Evolutionary conservation across 2,888 invertebrate genomes (phyloP), one percentile per base, ranked within the genome.

Genomic region (Pammene fasciana): DNA sequence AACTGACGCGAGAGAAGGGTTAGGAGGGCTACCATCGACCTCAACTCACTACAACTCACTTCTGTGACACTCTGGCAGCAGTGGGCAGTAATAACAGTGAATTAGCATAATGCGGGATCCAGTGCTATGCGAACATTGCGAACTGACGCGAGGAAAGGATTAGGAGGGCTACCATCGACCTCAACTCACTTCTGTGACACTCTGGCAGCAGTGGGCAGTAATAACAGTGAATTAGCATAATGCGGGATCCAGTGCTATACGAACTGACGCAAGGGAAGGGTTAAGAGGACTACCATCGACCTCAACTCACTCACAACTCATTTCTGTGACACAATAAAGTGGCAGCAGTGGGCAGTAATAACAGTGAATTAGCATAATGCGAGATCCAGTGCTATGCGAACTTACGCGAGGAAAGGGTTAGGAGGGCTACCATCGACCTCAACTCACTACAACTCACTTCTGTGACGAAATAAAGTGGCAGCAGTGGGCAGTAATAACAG

Each of bases 311-410:
- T 26, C 26, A 26, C 26, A 26, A 26, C 26, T 9, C 38, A 38
- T 6, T 7, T 43, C 16, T 43, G 62, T 50, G 59, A 52, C 34
- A 52, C 46, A 41, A 38, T 38, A n/a, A n/a, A n/a, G n/a, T n/a
- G n/a, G n/a, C n/a, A n/a, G n/a, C n/a, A n/a, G n/a, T n/a, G 48
- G 41, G 52, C 14, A 68, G 64, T 68, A 68, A 68, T 65, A 70
- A 60, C 52, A 60, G 52, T 14, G 55, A 38, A 70, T 70, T 65
- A 70, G 60, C 70, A 70, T 70, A 65, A 65, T 70, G 65, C 59
- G 59, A 59, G 68, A 59, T 26, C 64, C 59, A 43, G 59, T 57
- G 68, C 64, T 59, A 43, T 65, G 65, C 65, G 59, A 65, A 65
- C 61, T 45, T 18, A 45, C 59, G 46, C 45, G 5, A 14, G 45